Evolutionary conservation across 2,888 invertebrate species (phyloP), one percentile per base, ranked within the genome.

Genomic region (Resseliella maxima): DNA sequence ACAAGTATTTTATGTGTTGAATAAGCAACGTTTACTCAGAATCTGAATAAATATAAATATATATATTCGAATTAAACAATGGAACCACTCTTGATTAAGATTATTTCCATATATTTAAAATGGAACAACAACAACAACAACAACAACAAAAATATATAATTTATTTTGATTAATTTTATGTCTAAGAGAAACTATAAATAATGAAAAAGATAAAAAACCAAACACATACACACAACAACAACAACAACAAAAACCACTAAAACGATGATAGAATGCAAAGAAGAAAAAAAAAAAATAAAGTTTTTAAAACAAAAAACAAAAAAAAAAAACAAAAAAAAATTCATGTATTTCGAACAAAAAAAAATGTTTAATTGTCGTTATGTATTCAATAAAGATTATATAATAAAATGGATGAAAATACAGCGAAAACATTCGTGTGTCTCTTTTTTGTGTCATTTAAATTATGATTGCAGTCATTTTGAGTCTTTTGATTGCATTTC

Each of bases 301-400:
- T 72, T 72, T 72, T 72, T 31, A 72, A 50, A 50, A 50, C 50
- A 41, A 5, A 41, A 5, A 41, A 41, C 50, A 50, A 50, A 6
- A 50, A 50, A 27, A 64, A 64, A 21, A 31, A 38, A 83, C 18
- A 21, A 38, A 83, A 38, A n/a, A 36, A 81, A 81, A 81, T 83
- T 24, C 83, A 83, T 83, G 83, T 83, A 83, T 83, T 83, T 83
- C 83, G 83, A 38, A 64, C n/a, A 64, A 64, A 64, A 27, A 64
- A 83, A 83, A 83, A 83, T 83, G 83, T 83, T 83, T 83, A 83
- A 83, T 83, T 83, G 83, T 83, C 83, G 83, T 83, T 83, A 83
- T 83, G 83, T 83, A 83, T 83, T 83, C 83, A 83, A 83, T 83
- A 83, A 83, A 38, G 38, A 83, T 83, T 83, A 83, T 38, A 83